Evolutionary conservation across 92 coral and sea anemone species (phyloP).

Genomic region (Palythoa grandis): DNA sequence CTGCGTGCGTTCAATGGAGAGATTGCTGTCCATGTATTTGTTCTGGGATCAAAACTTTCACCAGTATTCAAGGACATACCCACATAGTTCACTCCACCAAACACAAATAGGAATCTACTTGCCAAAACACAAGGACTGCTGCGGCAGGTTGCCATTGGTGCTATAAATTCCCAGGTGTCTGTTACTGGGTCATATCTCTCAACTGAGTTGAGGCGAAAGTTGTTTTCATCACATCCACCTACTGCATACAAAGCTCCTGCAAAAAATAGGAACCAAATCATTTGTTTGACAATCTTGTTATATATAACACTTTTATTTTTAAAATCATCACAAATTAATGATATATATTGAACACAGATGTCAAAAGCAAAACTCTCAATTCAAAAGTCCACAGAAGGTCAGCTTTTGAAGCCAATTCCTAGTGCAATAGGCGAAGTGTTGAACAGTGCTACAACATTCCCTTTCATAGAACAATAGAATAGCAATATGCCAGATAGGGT

Average conservation of each 20-base stretch:
- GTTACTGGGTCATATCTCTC: conserved; percentile 89
- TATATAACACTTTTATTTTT: too few species aligned
- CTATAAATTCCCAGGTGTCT: conserved; percentile 88
- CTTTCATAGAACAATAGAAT: too few species aligned
- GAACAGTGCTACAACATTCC: too few species aligned
- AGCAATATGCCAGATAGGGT: too few species aligned
- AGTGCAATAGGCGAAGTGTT: too few species aligned
- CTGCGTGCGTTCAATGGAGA: conserved; percentile 84
- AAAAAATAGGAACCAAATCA: neutral
- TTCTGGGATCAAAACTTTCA: conserved; percentile 86
- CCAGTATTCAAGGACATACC: conserved; percentile 95
- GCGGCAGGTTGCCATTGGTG: conserved; percentile 98
- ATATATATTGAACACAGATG: too few species aligned
- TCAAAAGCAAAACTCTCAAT: too few species aligned
- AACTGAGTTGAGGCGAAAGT: conserved; percentile 92
- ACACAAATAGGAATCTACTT: conserved; percentile 71
- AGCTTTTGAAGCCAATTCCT: too few species aligned
- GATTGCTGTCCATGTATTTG: conserved; percentile 86
- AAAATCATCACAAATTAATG: too few species aligned
- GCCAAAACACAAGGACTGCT: conserved; percentile 99
- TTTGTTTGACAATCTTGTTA: neutral
- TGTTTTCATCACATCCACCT: conserved; percentile 98
- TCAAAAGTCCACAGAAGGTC: too few species aligned
- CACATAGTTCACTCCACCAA: conserved; percentile 97
- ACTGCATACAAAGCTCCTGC: conserved; percentile 96